Conservation (phyloP, 2,113 vertebrate species). For the Chitala chitala region DNA sequence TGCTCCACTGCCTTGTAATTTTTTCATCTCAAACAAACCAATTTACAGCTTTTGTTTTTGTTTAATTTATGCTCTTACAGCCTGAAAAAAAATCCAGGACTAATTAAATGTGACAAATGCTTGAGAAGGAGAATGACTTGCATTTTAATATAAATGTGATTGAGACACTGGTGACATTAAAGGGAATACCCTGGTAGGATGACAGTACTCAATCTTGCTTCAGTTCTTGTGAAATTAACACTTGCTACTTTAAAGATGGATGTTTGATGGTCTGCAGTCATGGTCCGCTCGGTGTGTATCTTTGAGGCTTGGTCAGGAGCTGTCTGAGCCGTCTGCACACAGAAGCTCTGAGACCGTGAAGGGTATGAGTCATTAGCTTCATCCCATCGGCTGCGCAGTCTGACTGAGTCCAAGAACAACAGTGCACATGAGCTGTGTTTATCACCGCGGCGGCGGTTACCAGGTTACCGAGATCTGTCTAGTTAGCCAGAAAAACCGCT, state of each 20-base stretch:
- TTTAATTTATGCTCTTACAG: too few species aligned
- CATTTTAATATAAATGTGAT: too few species aligned
- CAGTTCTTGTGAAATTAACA: neutral
- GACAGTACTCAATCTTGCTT: too few species aligned
- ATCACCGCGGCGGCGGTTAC: conserved; percentile 21
- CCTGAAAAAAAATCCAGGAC: too few species aligned
- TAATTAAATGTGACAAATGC: too few species aligned
- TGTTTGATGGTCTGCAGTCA: neutral
- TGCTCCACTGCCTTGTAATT: too few species aligned
- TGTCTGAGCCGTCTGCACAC: neutral
- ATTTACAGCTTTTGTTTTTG: too few species aligned
- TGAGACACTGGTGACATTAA: too few species aligned
- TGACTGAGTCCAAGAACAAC: conserved; percentile 11
- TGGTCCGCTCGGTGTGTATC: neutral
- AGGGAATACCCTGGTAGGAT: too few species aligned
- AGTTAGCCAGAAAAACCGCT: conserved; percentile 21
- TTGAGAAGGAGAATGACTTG: too few species aligned
- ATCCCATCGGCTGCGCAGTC: neutral
- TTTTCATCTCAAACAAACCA: too few species aligned
- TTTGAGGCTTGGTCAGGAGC: neutral
- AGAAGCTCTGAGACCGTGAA: neutral
- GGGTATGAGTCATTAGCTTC: neutral
- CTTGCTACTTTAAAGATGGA: neutral
- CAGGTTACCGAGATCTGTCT: conserved; percentile 21
- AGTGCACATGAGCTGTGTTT: neutral